Evolutionary conservation across 2,888 invertebrate genomes (phyloP).

Genomic region (Papilio gigon): DNA sequence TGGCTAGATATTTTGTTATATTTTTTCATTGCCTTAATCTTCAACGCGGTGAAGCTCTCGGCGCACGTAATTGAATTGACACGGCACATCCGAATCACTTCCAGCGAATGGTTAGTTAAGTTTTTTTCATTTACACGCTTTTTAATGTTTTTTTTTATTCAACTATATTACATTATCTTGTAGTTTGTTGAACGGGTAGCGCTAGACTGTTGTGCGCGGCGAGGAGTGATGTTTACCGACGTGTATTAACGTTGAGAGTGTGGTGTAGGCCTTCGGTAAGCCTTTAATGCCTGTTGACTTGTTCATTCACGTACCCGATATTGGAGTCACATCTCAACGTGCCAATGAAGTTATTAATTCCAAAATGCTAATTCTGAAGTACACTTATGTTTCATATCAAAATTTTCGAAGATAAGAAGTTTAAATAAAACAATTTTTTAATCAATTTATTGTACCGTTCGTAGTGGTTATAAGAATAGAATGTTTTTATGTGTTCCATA

Average conservation of each 20-base stretch:
- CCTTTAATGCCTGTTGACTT: conserved; percentile 56
- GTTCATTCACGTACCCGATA: conserved; percentile 50
- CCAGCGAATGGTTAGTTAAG: conserved; percentile 57
- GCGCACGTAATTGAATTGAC: conserved; percentile 62
- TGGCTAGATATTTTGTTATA: conserved; percentile 60
- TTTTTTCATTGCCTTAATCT: conserved; percentile 72
- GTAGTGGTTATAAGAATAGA: no score
- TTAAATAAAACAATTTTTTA: no score
- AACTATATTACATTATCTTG: conserved; percentile 4
- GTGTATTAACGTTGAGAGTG: conserved; percentile 34
- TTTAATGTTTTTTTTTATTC: conserved; percentile 33
- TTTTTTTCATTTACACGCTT: conserved; percentile 53
- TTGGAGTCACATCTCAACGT: conserved; percentile 48
- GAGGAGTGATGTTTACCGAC: conserved; percentile 54
- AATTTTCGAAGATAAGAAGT: no score
- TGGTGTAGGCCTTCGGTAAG: conserved; percentile 54
- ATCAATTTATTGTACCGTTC: no score
- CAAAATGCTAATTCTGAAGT: no score
- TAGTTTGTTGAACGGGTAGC: conserved; percentile 26
- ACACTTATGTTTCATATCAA: no score
- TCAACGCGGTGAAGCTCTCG: conserved; percentile 55
- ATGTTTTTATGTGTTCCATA: no score
- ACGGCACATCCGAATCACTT: conserved; percentile 62
- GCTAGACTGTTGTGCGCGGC: conserved; percentile 48
- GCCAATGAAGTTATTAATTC: not conserved